A percentile compares a stretch with the other conserved stretches of the same genome.
Evolutionary conservation across 2,888 invertebrate genomes (phyloP).

Genomic region (Noctuana brunneofusca): DNA sequence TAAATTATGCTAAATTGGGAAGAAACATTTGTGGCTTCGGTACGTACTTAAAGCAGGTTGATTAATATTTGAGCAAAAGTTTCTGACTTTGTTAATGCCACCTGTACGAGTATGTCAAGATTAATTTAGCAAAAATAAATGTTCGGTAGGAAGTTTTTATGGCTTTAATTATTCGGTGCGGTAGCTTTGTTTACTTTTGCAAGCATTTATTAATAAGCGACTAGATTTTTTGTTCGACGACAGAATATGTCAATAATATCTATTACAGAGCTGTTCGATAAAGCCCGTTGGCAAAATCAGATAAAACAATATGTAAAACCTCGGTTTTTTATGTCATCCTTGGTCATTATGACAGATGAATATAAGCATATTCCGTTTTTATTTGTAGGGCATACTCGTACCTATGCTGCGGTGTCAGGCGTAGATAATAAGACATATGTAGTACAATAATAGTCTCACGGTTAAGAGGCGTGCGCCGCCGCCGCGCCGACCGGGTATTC

Average conservation of each 20-base stretch:
- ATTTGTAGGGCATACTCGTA: background rate
- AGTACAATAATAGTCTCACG: slow-evolving; percentile 7
- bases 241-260: no score
- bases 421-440: background rate
- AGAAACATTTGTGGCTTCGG: slow-evolving; percentile 16
- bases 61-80: slow-evolving; percentile 10
- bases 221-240: no score
- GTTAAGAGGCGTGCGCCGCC: slow-evolving; percentile 32
- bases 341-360: background rate
- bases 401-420: background rate
- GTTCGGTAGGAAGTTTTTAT: background rate
- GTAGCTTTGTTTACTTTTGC: no score
- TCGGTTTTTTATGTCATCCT: no score
- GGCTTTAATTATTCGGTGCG: no score
- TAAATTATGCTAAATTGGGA: slow-evolving; percentile 24
- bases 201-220: no score
- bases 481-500: slow-evolving; percentile 39
- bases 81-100: slow-evolving; percentile 2
- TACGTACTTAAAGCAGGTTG: slow-evolving; percentile 8
- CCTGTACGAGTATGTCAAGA: background rate
- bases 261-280: no score
- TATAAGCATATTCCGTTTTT: background rate
- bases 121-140: background rate
- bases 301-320: no score
- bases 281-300: no score